Evolutionary conservation across 2,888 invertebrate genomes (phyloP), one percentile per base, ranked within the genome.

Genomic region (Tubulanus polymorphus): DNA sequence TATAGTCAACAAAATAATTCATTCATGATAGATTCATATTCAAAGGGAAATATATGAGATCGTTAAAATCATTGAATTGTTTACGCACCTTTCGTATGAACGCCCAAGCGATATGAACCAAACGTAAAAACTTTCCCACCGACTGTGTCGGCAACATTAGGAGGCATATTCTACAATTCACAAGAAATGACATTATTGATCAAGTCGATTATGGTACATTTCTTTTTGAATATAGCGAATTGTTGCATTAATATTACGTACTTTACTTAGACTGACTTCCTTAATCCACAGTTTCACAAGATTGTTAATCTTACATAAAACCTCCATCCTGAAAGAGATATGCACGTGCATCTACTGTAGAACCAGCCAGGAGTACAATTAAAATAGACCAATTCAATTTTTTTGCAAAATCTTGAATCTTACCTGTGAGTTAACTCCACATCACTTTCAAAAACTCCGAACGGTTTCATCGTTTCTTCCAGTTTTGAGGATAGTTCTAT

Each of bases 101-200:
- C 97, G 68, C 99, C 85, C 20, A 86, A 84, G 51, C 84, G 76
- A 78, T 97, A 99, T 54, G 97, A 97, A 47, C 99, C 99, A 80
- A 99, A 99, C n/a, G 97, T 99, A 76, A 93, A 99, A 59, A 99
- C 93, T 82, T 96, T 96, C 2, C 99, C 99, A 25, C 97, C 96
- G 56, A 96, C 90, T 28, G 74, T 75, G 51, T 93, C 92, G 1
- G 93, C 91, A 1, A 92, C 87, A 66, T 86, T 89, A 55, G 88
- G 87, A 5, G 97, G 95, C 87, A 97, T 91, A 79, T 94, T 94
- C 80, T 91, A 88, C 69, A 41, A 41, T 41, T 8, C 20, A 5
- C 5, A 41, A 41, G 41, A 3, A 41, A 57, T n/a, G 8, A 27
- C 29, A 23, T 29, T 1, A 55, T 35, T 27, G 1, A 8, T 20